Conservation (phyloP, 2,113 vertebrate genomes). For the Mesembrinibis cayennensis region DNA sequence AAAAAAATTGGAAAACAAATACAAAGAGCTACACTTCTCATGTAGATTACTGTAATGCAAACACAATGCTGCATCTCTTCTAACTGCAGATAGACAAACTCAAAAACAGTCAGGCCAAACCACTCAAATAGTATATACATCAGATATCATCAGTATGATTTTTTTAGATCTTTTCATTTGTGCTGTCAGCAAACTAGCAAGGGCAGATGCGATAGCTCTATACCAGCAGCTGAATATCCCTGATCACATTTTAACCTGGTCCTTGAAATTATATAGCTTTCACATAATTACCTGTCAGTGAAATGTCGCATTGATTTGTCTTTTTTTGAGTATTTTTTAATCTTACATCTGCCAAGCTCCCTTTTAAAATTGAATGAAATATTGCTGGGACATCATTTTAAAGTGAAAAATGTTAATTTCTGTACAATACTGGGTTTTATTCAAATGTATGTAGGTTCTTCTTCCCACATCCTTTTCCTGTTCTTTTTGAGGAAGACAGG, state of each 20-base stretch:
- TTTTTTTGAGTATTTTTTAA: conserved; percentile 31
- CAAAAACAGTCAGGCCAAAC: background rate
- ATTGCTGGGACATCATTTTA: background rate
- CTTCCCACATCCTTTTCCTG: background rate
- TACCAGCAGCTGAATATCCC: conserved; percentile 61
- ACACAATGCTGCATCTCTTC: background rate
- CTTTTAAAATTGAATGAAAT: conserved; percentile 57
- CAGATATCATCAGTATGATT: background rate
- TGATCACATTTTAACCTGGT: conserved; percentile 69
- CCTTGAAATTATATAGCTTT: conserved; percentile 76
- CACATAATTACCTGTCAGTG: conserved; percentile 74
- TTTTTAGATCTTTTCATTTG: background rate
- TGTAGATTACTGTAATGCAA: background rate
- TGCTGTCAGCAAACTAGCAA: conserved; percentile 52
- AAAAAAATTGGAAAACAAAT: background rate
- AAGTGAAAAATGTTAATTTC: conserved; percentile 28
- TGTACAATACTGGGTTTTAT: background rate
- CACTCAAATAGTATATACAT: background rate
- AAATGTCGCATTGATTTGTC: conserved; percentile 3
- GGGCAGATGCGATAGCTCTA: background rate
- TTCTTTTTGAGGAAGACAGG: background rate
- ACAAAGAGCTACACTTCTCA: background rate
- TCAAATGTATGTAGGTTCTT: background rate
- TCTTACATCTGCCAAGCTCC: conserved; percentile 54
- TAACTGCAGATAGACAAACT: background rate